Percentiles rank a stretch among this genome's conserved stretches.
Conservation (phyloP, 2,888 invertebrate genomes). For the Boloria selene region DNA sequence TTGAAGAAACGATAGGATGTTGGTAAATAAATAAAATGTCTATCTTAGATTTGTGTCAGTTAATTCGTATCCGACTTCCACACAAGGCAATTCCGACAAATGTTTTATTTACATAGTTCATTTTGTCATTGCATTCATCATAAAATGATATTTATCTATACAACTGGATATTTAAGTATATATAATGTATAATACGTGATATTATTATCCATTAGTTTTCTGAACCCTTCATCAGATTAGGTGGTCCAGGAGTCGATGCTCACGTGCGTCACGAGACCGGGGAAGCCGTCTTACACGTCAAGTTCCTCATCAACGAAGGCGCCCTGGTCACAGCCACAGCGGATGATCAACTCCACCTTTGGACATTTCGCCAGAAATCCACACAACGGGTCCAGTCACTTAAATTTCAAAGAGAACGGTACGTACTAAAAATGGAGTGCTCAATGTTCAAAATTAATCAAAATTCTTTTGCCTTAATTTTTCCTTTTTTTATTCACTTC, state of each 20-base stretch:
- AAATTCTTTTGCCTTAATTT: not conserved
- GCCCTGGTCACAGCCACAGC: slow-evolving; percentile 97
- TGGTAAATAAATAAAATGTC: too few relatives aligned
- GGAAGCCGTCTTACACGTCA: slow-evolving; percentile 92
- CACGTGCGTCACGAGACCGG: slow-evolving; percentile 93
- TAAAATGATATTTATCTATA: too few relatives aligned
- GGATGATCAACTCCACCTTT: slow-evolving; percentile 97
- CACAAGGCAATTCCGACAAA: too few relatives aligned
- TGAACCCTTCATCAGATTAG: slow-evolving; percentile 86
- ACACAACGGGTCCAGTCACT: slow-evolving; percentile 98
- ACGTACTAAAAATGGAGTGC: slow-evolving; percentile 50
- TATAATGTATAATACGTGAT: not conserved
- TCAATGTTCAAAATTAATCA: not conserved
- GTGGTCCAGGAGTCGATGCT: slow-evolving; percentile 98
- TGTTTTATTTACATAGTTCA: too few relatives aligned
- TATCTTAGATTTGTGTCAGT: too few relatives aligned
- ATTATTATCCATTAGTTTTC: slow-evolving; percentile 46
- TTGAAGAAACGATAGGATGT: too few relatives aligned
- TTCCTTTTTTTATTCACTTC: not conserved
- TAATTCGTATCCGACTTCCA: too few relatives aligned
- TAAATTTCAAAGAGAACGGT: slow-evolving; percentile 98
- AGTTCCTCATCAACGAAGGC: slow-evolving; percentile 98
- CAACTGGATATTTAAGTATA: too few relatives aligned
- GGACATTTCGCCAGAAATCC: slow-evolving; percentile 97
- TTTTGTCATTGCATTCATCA: too few relatives aligned